These are phyloP conservation scores for Nemotelus pantherinus DNA, from an alignment of 2,888 invertebrate species.

Conservation along the genomic window DNA sequence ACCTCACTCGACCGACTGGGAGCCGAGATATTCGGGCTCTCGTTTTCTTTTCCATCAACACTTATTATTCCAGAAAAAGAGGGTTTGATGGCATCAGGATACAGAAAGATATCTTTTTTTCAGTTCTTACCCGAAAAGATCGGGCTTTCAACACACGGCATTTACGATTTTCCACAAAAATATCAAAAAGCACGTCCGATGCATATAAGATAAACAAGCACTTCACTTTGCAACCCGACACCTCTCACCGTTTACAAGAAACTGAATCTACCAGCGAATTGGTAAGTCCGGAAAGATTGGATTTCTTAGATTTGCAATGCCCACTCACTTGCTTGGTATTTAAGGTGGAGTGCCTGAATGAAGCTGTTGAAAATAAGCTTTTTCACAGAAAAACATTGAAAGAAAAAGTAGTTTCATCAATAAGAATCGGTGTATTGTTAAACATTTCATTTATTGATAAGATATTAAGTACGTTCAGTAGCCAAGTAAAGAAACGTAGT, in stretches of 20 bases:
- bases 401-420: too few relatives aligned
- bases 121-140: too few relatives aligned
- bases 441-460: too few relatives aligned
- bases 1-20: neutral
- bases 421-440: too few relatives aligned
- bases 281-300: slow-evolving; percentile 2
- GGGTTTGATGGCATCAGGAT: too few relatives aligned
- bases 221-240: slow-evolving; percentile 2
- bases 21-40: neutral
- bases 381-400: neutral
- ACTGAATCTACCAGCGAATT: slow-evolving; percentile 20
- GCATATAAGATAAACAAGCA: neutral
- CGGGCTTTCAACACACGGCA: too few relatives aligned
- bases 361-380: neutral
- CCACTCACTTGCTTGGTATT: neutral
- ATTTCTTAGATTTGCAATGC: slow-evolving; percentile 9
- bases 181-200: too few relatives aligned
- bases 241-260: slow-evolving; percentile 32
- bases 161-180: too few relatives aligned
- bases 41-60: neutral
- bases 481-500: too few relatives aligned
- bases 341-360: slow-evolving; percentile 9
- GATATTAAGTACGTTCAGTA: too few relatives aligned
- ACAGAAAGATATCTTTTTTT: too few relatives aligned
- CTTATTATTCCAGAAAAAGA: too few relatives aligned